These are phyloP conservation scores for Polypterus bichir DNA, from an alignment of 2,113 vertebrate genomes.

Conservation along the genomic window DNA sequence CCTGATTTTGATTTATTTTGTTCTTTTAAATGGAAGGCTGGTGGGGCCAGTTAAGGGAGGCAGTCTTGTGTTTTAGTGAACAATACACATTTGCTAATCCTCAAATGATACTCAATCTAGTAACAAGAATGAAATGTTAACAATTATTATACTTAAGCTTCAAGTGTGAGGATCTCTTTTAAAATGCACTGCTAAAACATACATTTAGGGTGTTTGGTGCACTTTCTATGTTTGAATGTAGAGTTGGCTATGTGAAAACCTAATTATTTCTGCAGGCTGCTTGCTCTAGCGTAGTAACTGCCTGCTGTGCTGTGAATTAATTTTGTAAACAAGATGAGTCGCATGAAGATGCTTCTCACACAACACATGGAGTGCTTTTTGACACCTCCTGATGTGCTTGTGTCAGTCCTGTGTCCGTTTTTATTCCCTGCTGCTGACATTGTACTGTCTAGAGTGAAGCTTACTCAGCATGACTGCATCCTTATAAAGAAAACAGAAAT, in stretches of 20 bases:
- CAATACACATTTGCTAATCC: background rate
- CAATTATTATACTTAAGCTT: conserved; percentile 54
- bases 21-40: too few species aligned
- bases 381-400: background rate
- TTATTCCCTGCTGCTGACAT: too few species aligned
- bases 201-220: conserved; percentile 49
- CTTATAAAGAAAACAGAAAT: too few species aligned
- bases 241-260: conserved; percentile 61
- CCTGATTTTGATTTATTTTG: too few species aligned
- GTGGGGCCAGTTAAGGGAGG: too few species aligned
- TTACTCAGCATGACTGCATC: too few species aligned
- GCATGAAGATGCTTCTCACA: conserved; percentile 49
- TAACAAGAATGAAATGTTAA: conserved; percentile 25
- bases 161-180: conserved; percentile 67
- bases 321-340: conserved; percentile 64
- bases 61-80: background rate
- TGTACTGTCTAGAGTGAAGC: too few species aligned
- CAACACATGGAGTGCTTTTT: conserved; percentile 29
- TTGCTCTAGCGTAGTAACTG: conserved; percentile 58
- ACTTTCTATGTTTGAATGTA: conserved; percentile 58
- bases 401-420: background rate
- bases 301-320: conserved; percentile 79
- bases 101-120: background rate
- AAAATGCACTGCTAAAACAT: conserved; percentile 69
- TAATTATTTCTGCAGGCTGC: conserved; percentile 66